Conservation (phyloP, 2,113 vertebrate species). For the Sorex fumeus region DNA sequence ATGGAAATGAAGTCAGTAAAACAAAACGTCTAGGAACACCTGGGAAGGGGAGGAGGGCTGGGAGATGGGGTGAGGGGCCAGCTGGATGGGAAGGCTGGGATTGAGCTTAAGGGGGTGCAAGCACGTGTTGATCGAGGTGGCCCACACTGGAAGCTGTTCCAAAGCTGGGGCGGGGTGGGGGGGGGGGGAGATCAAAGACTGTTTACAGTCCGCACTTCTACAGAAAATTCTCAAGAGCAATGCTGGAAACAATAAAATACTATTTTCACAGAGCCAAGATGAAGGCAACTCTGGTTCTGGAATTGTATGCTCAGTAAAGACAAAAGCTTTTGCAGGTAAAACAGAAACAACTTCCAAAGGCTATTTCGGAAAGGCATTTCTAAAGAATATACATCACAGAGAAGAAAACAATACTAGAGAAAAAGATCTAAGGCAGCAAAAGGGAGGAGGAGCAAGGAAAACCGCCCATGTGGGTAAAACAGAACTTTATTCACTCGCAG, state of each 20-base stretch:
- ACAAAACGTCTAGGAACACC: too few relatives aligned
- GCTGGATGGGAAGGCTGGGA: too few relatives aligned
- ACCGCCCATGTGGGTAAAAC: not conserved
- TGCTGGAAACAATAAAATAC: not conserved
- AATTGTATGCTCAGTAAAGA: not conserved
- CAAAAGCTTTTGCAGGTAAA: constrained; percentile 4
- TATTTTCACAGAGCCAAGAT: not conserved
- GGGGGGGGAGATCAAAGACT: not conserved
- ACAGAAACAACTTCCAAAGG: constrained; percentile 19
- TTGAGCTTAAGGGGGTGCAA: too few relatives aligned
- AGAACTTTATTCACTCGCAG: not conserved
- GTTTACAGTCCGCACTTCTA: not conserved
- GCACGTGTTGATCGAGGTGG: too few relatives aligned
- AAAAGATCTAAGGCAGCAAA: not conserved
- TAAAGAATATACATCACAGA: not conserved
- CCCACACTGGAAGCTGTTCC: too few relatives aligned
- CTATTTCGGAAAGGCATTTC: not conserved
- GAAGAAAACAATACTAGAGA: not conserved
- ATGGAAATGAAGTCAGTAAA: too few relatives aligned
- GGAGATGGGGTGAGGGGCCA: too few relatives aligned
- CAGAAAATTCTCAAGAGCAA: not conserved
- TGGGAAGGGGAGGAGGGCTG: too few relatives aligned
- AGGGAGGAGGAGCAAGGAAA: not conserved
- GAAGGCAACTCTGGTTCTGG: not conserved
- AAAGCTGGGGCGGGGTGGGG: too few relatives aligned